Conservation (phyloP, 2,113 vertebrate species). For the Etheostoma spectabile region DNA sequence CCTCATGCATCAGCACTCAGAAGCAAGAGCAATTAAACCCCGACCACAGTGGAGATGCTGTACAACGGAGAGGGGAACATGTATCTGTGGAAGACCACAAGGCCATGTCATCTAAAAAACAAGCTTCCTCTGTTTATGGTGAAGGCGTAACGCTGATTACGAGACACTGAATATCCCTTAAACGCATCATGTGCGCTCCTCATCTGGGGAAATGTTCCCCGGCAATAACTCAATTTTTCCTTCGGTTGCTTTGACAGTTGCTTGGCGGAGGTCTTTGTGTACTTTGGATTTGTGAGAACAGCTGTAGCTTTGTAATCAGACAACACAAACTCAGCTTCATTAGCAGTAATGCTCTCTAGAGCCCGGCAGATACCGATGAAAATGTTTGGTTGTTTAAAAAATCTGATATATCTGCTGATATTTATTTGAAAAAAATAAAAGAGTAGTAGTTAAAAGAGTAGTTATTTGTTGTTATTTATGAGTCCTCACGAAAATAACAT, state of each 20-base stretch:
- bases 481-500: too few species aligned
- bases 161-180: constrained; percentile 26
- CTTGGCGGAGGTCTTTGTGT: constrained; percentile 17
- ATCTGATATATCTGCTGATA: too few species aligned
- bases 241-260: neutral
- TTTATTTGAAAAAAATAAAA: too few species aligned
- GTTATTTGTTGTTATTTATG: too few species aligned
- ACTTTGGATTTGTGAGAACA: neutral
- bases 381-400: too few species aligned
- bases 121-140: constrained; percentile 8
- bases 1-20: constrained; percentile 28
- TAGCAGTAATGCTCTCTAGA: neutral
- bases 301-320: constrained; percentile 1
- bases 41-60: constrained; percentile 19
- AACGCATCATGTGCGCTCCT: constrained; percentile 18
- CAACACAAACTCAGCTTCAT: constrained; percentile 20
- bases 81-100: constrained; percentile 26
- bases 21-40: constrained; percentile 4
- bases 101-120: constrained; percentile 11
- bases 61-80: constrained; percentile 2
- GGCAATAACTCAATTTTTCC: constrained; percentile 19
- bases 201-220: constrained; percentile 3
- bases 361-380: too few species aligned
- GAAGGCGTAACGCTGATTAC: constrained; percentile 18
- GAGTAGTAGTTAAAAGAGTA: too few species aligned